Evolutionary conservation across 2,888 invertebrate genomes (phyloP).

Genomic region (Geophilus truncorum): DNA sequence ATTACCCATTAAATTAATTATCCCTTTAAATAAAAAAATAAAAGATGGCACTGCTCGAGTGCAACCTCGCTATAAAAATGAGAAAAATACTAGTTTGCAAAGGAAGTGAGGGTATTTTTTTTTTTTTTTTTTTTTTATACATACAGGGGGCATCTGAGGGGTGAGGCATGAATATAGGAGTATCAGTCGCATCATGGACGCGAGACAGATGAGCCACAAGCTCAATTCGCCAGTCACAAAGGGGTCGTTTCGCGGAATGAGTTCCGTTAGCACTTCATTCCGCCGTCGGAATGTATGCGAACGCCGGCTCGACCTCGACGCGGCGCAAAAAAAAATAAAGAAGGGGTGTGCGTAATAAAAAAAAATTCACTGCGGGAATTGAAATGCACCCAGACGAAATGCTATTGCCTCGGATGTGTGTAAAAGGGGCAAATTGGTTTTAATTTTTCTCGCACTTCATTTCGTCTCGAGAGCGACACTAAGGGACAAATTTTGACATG

Average conservation of each 20-base stretch:
- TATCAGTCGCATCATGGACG: slow-evolving; percentile 29
- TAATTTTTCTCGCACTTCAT: background rate
- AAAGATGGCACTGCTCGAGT: background rate
- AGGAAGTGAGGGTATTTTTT: background rate
- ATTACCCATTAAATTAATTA: no score
- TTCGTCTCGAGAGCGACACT: background rate
- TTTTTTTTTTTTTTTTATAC: no score
- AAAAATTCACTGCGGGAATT: background rate
- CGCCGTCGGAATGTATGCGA: background rate
- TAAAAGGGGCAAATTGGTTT: background rate
- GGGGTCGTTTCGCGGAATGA: slow-evolving; percentile 32
- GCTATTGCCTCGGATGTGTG: background rate
- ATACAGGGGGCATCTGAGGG: background rate
- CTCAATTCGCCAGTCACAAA: slow-evolving; percentile 30
- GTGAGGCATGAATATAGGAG: background rate
- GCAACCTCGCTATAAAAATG: background rate
- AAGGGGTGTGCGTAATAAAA: background rate
- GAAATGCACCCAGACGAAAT: background rate
- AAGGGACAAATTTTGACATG: background rate
- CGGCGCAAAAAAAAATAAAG: background rate
- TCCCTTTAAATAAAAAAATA: no score
- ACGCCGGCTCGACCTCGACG: background rate
- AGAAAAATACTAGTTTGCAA: background rate
- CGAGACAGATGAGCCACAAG: slow-evolving; percentile 32
- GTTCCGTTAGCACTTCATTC: slow-evolving; percentile 34